Conservation (phyloP, 2,797 vertebrate genomes). For the Helarctos malayanus region DNA sequence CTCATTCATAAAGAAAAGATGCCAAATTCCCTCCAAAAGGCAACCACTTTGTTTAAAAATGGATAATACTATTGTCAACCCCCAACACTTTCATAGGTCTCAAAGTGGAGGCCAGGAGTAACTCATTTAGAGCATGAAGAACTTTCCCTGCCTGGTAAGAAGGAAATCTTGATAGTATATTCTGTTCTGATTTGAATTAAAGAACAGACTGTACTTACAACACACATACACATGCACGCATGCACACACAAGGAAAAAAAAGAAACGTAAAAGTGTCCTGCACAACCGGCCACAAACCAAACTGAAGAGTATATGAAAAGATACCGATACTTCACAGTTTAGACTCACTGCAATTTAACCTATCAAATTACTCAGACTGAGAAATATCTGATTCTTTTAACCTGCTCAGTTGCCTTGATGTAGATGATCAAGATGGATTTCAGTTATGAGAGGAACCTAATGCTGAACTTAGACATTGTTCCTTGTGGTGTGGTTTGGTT, state of each 20-base stretch:
- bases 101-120: not conserved
- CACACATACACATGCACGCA: not conserved
- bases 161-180: conserved; percentile 28
- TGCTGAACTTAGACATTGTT: not conserved
- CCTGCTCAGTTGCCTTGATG: not conserved
- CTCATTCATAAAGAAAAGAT: not conserved
- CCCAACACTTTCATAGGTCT: not conserved
- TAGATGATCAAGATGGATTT: not conserved
- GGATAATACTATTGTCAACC: not conserved
- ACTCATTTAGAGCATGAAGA: conserved; percentile 9
- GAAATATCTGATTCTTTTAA: conserved; percentile 12
- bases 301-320: not conserved
- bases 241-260: not conserved
- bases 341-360: not conserved
- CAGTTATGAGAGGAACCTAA: not conserved
- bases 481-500: not conserved
- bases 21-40: not conserved
- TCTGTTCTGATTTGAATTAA: conserved; percentile 56
- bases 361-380: not conserved
- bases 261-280: not conserved
- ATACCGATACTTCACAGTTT: not conserved
- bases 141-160: not conserved
- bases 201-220: conserved; percentile 57
- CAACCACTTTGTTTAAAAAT: not conserved
- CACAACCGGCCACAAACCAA: not conserved